These are phyloP conservation scores for Argynnis bischoffii DNA, from an alignment of 2,888 invertebrate genomes.

Conservation along the genomic window DNA sequence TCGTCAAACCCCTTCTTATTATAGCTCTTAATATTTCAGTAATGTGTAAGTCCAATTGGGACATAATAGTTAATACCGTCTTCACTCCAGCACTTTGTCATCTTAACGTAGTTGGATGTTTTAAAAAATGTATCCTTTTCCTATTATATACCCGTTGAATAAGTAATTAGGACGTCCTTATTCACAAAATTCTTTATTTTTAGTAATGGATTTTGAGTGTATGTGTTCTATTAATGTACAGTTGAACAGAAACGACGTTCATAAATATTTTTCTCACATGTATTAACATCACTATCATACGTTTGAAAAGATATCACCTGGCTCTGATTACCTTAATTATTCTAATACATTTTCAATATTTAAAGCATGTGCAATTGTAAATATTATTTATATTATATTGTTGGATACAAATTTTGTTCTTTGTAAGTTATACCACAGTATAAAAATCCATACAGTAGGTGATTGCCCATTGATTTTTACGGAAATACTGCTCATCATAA, in stretches of 20 bases:
- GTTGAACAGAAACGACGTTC: not conserved
- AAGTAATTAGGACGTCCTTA: constrained; percentile 61
- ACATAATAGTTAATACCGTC: constrained; percentile 26
- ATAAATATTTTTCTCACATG: not conserved
- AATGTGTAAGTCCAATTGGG: constrained; percentile 23
- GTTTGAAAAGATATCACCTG: not conserved
- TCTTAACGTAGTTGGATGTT: constrained; percentile 29
- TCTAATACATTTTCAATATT: constrained; percentile 17
- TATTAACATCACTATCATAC: not conserved
- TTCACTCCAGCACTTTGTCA: constrained; percentile 38
- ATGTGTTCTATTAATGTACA: constrained; percentile 61
- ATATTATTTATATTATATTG: constrained; percentile 4
- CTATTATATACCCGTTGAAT: constrained; percentile 53
- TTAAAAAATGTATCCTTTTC: constrained; percentile 3
- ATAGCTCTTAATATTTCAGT: constrained; percentile 30
- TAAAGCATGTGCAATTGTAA: constrained; percentile 36
- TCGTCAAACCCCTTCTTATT: constrained; percentile 63
- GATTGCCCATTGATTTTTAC: too few relatives aligned
- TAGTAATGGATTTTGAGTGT: constrained; percentile 55
- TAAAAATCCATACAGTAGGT: not conserved
- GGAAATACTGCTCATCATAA: too few relatives aligned
- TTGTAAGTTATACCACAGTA: not conserved
- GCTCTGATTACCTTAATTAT: not conserved
- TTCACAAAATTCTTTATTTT: constrained; percentile 55
- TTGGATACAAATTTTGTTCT: not conserved